Conservation (phyloP, 2,888 invertebrate genomes). For the Quadriops clusia region DNA sequence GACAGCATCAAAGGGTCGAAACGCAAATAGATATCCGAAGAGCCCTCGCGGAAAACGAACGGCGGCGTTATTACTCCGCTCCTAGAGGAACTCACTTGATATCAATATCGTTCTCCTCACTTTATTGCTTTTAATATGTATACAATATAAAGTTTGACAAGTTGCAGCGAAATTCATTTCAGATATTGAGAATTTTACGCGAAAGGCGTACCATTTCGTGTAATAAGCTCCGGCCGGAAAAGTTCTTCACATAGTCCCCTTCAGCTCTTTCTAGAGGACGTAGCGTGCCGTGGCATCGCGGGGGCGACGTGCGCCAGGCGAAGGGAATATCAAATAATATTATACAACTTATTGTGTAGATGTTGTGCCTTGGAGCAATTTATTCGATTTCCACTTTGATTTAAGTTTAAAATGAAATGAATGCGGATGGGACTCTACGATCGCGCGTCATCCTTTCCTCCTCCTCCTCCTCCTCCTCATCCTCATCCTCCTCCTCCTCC, state of each 20-base stretch:
- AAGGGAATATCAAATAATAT: conserved; percentile 14
- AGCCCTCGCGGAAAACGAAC: too few relatives aligned
- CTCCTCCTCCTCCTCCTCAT: too few relatives aligned
- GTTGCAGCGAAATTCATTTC: conserved; percentile 30
- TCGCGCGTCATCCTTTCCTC: too few relatives aligned
- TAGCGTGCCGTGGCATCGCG: neutral
- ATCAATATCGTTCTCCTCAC: too few relatives aligned
- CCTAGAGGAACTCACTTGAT: too few relatives aligned
- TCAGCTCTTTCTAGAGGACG: conserved; percentile 5
- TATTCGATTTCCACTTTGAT: conserved; percentile 21
- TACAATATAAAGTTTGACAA: conserved; percentile 34
- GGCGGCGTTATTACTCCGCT: too few relatives aligned
- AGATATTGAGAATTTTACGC: conserved; percentile 31
- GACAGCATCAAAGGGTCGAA: too few relatives aligned
- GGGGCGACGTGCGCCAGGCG: conserved; percentile 8
- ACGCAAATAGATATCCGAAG: too few relatives aligned
- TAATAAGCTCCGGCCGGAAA: conserved; percentile 15
- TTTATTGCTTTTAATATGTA: conserved; percentile 34
- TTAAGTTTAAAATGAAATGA: conserved; percentile 10
- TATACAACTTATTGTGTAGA: conserved; percentile 21
- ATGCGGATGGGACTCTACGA: too few relatives aligned
- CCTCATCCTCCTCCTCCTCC: too few relatives aligned
- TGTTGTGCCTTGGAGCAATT: conserved; percentile 19
- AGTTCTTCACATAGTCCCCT: conserved; percentile 11
- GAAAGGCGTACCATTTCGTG: conserved; percentile 24